Conservation (phyloP, 2,797 vertebrate genomes). For the Delichon dasypus region DNA sequence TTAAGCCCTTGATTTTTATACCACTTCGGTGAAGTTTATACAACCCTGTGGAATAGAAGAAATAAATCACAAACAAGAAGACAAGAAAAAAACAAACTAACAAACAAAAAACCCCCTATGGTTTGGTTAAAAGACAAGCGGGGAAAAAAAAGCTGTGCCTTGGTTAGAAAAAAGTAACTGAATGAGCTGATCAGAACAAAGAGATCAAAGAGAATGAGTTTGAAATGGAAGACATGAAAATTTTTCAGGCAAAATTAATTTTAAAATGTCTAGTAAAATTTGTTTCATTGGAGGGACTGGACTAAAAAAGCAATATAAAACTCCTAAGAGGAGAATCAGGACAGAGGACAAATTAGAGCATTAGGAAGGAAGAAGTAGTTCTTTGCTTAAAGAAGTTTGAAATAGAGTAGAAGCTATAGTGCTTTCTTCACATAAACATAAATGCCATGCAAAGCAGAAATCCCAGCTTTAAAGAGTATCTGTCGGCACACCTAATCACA, state of each 20-base stretch:
- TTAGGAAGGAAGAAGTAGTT: neutral
- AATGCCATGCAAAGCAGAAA: neutral
- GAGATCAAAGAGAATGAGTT: neutral
- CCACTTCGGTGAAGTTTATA: neutral
- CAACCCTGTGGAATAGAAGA: neutral
- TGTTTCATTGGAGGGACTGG: neutral
- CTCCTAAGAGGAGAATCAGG: neutral
- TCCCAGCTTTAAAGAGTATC: neutral
- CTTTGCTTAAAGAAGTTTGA: neutral
- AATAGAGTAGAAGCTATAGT: neutral
- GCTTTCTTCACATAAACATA: neutral
- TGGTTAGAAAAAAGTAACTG: neutral
- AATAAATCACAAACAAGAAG: neutral
- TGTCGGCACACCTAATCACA: neutral
- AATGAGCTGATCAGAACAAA: neutral
- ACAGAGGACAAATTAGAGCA: neutral
- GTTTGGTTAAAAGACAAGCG: neutral
- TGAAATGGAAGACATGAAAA: neutral
- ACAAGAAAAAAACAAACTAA: neutral
- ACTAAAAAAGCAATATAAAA: neutral
- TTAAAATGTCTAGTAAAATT: neutral
- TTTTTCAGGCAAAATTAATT: neutral
- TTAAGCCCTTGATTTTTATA: neutral
- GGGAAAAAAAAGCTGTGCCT: too few relatives aligned
- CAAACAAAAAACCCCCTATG: neutral